A percentile compares a stretch with the other conserved stretches of the same genome.
Conservation (phyloP, 2,113 vertebrate species). For the Gasterosteus nipponicus region DNA sequence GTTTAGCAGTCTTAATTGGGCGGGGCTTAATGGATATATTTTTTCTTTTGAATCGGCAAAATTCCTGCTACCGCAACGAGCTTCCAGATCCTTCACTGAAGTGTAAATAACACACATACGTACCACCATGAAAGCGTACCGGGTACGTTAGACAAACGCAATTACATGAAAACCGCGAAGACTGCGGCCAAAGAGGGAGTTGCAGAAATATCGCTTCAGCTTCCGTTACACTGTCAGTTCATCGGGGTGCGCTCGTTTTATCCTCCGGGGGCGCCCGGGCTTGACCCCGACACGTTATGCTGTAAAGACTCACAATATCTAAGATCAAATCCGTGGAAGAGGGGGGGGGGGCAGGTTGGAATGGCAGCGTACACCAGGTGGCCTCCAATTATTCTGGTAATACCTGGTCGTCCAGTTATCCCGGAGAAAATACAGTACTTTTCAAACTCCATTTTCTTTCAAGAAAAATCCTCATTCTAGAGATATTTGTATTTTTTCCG, state of each 20-base stretch:
- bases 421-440: background rate
- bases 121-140: background rate
- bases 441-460: constrained; percentile 1
- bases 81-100: background rate
- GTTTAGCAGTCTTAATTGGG: background rate
- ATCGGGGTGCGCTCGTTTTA: background rate
- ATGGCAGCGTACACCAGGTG: too few species aligned
- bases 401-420: background rate
- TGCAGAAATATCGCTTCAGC: background rate
- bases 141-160: background rate
- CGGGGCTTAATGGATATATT: background rate
- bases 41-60: too few species aligned
- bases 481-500: background rate
- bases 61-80: too few species aligned
- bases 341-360: too few species aligned
- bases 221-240: background rate
- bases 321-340: too few species aligned
- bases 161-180: background rate
- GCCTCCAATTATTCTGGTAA: background rate
- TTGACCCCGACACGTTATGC: too few species aligned
- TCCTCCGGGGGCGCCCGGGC: background rate
- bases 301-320: too few species aligned
- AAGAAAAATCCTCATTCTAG: background rate
- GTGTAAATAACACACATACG: background rate
- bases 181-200: background rate